Evolutionary conservation across 2,888 invertebrate species (phyloP).

Genomic region (Rhagophthalmus giganteus): DNA sequence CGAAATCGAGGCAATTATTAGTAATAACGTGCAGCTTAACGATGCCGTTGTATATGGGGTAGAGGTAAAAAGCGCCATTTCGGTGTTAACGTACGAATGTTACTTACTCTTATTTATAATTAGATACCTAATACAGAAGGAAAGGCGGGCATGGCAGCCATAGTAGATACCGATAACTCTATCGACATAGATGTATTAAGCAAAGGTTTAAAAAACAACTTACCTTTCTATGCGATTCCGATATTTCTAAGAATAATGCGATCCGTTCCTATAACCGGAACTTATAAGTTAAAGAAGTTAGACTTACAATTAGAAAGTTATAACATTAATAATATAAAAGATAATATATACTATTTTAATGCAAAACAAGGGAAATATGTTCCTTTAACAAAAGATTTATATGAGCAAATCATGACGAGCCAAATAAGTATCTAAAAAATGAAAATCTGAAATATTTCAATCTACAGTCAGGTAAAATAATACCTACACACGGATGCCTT

Average conservation of each 20-base stretch:
- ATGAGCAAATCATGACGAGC: conserved; percentile 46
- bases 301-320: conserved; percentile 85
- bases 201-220: conserved; percentile 66
- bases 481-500: neutral
- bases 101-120: no score
- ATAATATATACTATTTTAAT: conserved; percentile 70
- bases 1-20: conserved; percentile 91
- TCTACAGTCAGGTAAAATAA: conserved; percentile 44
- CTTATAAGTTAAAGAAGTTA: conserved; percentile 91
- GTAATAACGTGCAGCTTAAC: conserved; percentile 71
- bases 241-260: conserved; percentile 81
- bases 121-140: conserved; percentile 82
- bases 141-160: conserved; percentile 91
- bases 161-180: conserved; percentile 69
- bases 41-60: conserved; percentile 88
- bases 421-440: conserved; percentile 25
- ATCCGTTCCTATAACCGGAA: conserved; percentile 80
- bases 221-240: conserved; percentile 88
- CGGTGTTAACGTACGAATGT: conserved; percentile 33
- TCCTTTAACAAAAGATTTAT: conserved; percentile 42
- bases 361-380: conserved; percentile 44
- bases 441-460: no score
- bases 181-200: conserved; percentile 65
- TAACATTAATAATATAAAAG: conserved; percentile 70
- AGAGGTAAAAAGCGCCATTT: conserved; percentile 60